Base-by-base conservation (phyloP, 2,113 vertebrate species). In the Oncorhynchus clarkii region DNA sequence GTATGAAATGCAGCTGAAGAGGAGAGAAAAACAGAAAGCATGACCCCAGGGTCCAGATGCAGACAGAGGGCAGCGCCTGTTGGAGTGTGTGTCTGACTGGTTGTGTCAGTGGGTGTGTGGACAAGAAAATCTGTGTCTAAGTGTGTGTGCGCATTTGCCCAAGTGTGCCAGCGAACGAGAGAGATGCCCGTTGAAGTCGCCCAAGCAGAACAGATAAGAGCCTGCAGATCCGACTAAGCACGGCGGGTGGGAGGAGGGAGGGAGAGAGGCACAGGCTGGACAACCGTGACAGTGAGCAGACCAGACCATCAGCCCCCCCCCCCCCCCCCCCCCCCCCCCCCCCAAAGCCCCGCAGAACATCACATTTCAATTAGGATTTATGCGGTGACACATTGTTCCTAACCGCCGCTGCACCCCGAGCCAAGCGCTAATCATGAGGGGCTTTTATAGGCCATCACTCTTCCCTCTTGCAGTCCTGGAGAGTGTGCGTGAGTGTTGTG, bases 391-490 rank as follows among this genome's bases (percentile, higher is more conserved):
- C 93, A 92, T 93, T 88, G 89, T 94, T 95, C 93, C 94, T 95
- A 95, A 97, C 93, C 93, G 93, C 93, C 94, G 91, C 87, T 90
- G 91, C 92, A 93, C 95, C 94, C 80, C 88, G 92, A 96, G 96
- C 95, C 95, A 96, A 96, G 96, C 93, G 94, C 95, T 95, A 95
- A 98, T 98, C 96, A 97, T 95, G 90, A 92, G 94, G 95, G 94
- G 94, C 94, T 97, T 97, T 96, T 96, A 96, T 95, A 95, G 96
- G 94, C 93, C 93, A 96, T 97, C 95, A 96, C 92, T 96, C 95
- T 95, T 93, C 90, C 90, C 93, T 93, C 92, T 93, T 14, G 26
- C 73, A 78, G 70, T 29, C 60, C 75, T 45, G 62, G 77, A 62
- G 31, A 45, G 39, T 45, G 39, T 45, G 34, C 4, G 34, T 2